Base-by-base conservation (phyloP, 2,113 vertebrate species). In the Lophotis ruficrista region DNA sequence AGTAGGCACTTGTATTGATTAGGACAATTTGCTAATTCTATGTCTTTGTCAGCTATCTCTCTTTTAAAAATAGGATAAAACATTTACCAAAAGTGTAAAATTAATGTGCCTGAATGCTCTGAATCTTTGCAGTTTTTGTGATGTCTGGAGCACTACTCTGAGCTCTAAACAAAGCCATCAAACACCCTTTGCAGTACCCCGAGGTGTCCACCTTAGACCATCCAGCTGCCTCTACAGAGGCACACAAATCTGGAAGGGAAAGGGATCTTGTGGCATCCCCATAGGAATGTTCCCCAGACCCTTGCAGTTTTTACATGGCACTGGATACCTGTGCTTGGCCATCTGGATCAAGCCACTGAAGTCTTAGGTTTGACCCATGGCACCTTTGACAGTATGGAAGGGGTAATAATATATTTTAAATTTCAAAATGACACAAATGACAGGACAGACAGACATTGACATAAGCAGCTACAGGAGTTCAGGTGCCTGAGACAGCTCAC, bases 21-120 rank as follows among this genome's bases (percentile, higher is more conserved):
- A 75, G 57, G 48, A 72, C 64, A 93, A 89, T 96, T 92, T 93
- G 58, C 45, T 94, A 93, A 93, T 93, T 90, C 88, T 71, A n/a
- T 50, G 69, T 84, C 88, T 96, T 56, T 82, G 83, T 61, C 72
- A 57, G 53, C 53, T 57, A 33, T 66, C 41, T 87, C 30, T 83
- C 65, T 89, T 83, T 58, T 35, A 82, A 94, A 80, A 93, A 21
- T 1, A 84, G 22, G 56, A 81, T 64, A 81, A 95, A 96, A 73
- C 77, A 92, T 81, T 92, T 89, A 73, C 84, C 30, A 57, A 51
- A 88, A 28, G 50, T 45, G 22, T 71, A 76, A 72, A 82, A 94
- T 82, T 41, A 72, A 30, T 37, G 38, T 66, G 43, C 27, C 16
- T 64, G 43, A 54, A 27, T 45, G 33, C 9, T 86, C 60, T 75